Base-by-base conservation (phyloP, 2,888 invertebrate genomes). In the Scaptomyza tumidula region DNA sequence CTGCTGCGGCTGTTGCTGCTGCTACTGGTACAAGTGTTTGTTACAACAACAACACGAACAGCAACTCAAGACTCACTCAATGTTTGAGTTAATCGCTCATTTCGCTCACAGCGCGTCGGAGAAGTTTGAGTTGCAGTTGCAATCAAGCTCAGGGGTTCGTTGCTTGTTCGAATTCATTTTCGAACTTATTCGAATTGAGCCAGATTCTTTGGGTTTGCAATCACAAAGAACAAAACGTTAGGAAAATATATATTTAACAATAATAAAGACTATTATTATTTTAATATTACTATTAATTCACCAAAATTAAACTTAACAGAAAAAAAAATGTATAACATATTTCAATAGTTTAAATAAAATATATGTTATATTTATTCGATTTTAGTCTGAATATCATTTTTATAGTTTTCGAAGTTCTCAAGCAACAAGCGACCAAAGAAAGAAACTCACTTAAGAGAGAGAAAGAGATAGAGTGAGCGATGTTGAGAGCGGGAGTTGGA, bases 41-140 rank as follows among this genome's bases (percentile, higher is more conserved):
- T 33, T 56, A 49, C 49, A 55, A 37, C 64, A 64, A 35, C 75
- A 53, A 37, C 58, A 45, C 49, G 57, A 50, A 54, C 19, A 37
- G 48, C 59, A 50, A 54, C 19, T 37, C n/a, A 31, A 59, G 4
- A 9, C 0, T 14, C 49, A 27, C 67, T 69, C 64, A 78, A 66
- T 41, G 48, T 57, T 46, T 60, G 57, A 66, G 71, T 44, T 44
- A 10, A 46, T 39, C 48, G 31, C n/a, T 27, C 10, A 41, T 61
- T 61, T 49, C 62, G 16, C 52, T 54, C 66, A 6, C 52, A 33
- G 5, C 58, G 14, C 50, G 78, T 60, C 59, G 85, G 75, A 81
- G 80, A 71, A 69, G 80, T 77, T 80, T 76, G 78, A 81, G 81
- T 78, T 78, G 75, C 78, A 81, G 78, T 69, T 81, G 85, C 82